Conservation (phyloP, 2,888 invertebrate genomes). For the Nomada hirtipes region DNA sequence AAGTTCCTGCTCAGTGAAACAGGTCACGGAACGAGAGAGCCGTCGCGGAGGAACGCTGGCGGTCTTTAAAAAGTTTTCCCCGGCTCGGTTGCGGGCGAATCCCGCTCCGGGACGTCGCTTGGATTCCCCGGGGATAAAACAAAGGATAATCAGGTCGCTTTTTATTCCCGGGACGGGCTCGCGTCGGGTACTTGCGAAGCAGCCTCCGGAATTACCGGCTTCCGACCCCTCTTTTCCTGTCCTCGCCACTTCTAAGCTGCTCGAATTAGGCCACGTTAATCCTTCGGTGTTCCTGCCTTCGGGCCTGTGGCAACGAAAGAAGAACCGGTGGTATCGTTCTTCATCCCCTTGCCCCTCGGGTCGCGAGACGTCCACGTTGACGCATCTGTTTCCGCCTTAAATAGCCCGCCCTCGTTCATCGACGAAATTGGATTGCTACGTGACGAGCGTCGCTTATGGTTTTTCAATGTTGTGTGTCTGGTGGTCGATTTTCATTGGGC, state of each 20-base stretch:
- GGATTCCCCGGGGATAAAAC: conserved; percentile 71
- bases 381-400: conserved; percentile 21
- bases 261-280: conserved; percentile 59
- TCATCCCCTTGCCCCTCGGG: neutral
- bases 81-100: conserved; percentile 17
- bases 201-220: conserved; percentile 64
- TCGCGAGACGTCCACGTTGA: conserved; percentile 33
- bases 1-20: conserved; percentile 70
- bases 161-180: conserved; percentile 67
- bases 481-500: neutral
- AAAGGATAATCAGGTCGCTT: conserved; percentile 76
- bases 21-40: conserved; percentile 72
- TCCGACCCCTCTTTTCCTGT: conserved; percentile 48
- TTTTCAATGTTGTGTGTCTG: conserved; percentile 9
- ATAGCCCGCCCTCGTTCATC: conserved; percentile 22
- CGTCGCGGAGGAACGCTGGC: conserved; percentile 40
- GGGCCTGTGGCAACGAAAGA: neutral
- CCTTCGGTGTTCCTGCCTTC: conserved; percentile 26
- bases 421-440: conserved; percentile 42
- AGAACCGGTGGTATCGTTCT: neutral
- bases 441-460: conserved; percentile 23
- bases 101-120: conserved; percentile 42
- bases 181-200: conserved; percentile 37
- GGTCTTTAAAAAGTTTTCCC: conserved; percentile 76
- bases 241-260: conserved; percentile 56